A percentile compares a stretch with the other conserved stretches of the same genome.
phyloP scores from a whole-genome alignment of 2,888 invertebrate genomes.

The Terebella lapidaria region DNA sequence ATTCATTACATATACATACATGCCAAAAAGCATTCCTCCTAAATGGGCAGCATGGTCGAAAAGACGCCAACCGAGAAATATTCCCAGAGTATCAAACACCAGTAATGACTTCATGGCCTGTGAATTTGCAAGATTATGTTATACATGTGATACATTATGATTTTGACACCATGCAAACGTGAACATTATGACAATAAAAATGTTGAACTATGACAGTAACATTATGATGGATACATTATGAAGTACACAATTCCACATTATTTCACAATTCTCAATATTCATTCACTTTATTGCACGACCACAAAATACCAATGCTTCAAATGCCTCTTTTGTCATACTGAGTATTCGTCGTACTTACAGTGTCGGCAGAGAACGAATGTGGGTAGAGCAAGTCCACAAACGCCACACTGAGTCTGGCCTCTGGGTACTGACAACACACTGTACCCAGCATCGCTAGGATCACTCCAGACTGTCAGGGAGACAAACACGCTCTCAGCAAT shows the following conservation, averaged over 20 bases:
- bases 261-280: background rate
- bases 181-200: too few relatives aligned
- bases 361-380: slow-evolving; percentile 73
- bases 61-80: slow-evolving; percentile 79
- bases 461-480: slow-evolving; percentile 93
- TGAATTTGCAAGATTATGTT: too few relatives aligned
- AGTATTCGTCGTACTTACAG: slow-evolving; percentile 13
- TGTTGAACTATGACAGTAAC: too few relatives aligned
- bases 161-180: too few relatives aligned
- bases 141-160: too few relatives aligned
- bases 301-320: too few relatives aligned
- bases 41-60: slow-evolving; percentile 99
- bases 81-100: slow-evolving; percentile 76
- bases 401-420: slow-evolving; percentile 80
- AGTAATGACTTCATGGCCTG: slow-evolving; percentile 84
- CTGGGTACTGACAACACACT: slow-evolving; percentile 82
- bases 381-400: slow-evolving; percentile 74
- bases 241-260: background rate
- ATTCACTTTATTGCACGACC: too few relatives aligned
- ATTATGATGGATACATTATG: background rate
- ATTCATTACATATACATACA: slow-evolving; percentile 56
- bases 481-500: too few relatives aligned
- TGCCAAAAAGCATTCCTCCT: slow-evolving; percentile 86
- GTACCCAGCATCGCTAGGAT: slow-evolving; percentile 85
- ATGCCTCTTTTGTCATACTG: too few relatives aligned